Percentiles rank a stretch among this genome's conserved stretches.
phyloP scores from a whole-genome alignment of 92 coral and sea anemone genomes.

The Siderastrea radians region DNA sequence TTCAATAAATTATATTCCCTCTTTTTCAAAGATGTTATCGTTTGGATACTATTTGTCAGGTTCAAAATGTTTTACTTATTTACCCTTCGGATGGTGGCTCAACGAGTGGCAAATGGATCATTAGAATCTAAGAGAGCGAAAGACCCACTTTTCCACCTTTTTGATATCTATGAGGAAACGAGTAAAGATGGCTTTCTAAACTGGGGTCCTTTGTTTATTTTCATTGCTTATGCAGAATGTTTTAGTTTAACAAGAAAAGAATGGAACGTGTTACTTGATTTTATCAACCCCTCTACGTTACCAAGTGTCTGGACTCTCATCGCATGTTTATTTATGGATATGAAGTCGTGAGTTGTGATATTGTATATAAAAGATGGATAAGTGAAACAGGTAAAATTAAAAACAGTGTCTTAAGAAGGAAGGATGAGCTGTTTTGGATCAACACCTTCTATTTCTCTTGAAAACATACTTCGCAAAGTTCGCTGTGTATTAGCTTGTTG shows the following conservation, averaged over 20 bases:
- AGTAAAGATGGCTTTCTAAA: background rate
- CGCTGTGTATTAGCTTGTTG: slow-evolving; percentile 31
- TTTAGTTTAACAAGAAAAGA: too few relatives aligned
- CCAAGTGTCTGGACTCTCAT: background rate
- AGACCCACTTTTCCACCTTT: background rate
- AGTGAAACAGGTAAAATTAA: background rate
- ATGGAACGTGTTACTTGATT: background rate
- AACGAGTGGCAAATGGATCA: too few relatives aligned
- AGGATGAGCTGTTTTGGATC: background rate
- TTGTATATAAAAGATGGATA: too few relatives aligned
- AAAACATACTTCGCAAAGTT: slow-evolving; percentile 13
- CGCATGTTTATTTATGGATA: background rate
- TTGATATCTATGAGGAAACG: background rate
- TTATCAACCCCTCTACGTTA: background rate
- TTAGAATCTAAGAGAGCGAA: background rate
- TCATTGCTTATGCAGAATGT: background rate
- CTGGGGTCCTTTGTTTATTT: background rate
- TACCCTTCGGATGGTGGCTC: too few relatives aligned
- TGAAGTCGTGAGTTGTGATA: background rate
- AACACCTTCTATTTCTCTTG: background rate
- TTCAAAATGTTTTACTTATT: too few relatives aligned
- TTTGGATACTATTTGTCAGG: too few relatives aligned
- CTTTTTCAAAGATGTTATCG: too few relatives aligned
- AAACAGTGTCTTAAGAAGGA: background rate
- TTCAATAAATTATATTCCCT: too few relatives aligned